A percentile compares a stretch with the other conserved stretches of the same genome.
Evolutionary conservation across 2,888 invertebrate species (phyloP).

Genomic region (Clitarchus hookeri): DNA sequence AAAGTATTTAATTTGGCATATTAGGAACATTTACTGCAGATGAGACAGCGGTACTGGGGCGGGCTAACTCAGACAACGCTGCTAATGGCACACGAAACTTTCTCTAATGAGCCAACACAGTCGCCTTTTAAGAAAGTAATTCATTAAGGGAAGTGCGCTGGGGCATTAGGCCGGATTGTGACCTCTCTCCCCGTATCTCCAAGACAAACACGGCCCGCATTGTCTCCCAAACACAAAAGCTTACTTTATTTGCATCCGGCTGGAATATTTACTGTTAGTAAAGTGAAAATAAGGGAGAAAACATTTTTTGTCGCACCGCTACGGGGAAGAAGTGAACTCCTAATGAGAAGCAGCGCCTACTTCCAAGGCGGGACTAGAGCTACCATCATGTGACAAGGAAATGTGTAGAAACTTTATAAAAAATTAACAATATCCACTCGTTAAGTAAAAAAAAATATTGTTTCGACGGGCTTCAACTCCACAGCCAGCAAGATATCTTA

Average conservation of each 20-base stretch:
- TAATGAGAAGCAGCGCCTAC: not conserved
- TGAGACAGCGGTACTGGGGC: not conserved
- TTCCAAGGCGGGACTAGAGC: too few relatives aligned
- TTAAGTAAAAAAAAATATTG: too few relatives aligned
- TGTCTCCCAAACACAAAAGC: not conserved
- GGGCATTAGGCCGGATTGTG: not conserved
- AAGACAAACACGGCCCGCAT: not conserved
- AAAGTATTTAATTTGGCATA: too few relatives aligned
- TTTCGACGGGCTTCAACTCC: too few relatives aligned
- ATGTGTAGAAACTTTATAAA: too few relatives aligned
- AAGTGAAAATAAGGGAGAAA: not conserved
- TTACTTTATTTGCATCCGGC: not conserved
- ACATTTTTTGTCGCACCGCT: not conserved
- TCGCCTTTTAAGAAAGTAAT: not conserved
- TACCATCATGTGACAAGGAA: too few relatives aligned
- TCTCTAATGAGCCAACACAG: not conserved
- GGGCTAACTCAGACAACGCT: not conserved
- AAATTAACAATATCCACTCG: too few relatives aligned
- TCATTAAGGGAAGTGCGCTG: slow-evolving; percentile 2
- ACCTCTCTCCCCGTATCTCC: not conserved
- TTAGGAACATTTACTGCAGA: not conserved
- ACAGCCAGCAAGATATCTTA: too few relatives aligned
- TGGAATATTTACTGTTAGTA: not conserved
- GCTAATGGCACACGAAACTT: not conserved
- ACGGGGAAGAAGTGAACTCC: not conserved